Percentiles rank a stretch among this genome's conserved stretches.
phyloP scores from a whole-genome alignment of 2,888 invertebrate genomes.

The Meteorus colon region DNA sequence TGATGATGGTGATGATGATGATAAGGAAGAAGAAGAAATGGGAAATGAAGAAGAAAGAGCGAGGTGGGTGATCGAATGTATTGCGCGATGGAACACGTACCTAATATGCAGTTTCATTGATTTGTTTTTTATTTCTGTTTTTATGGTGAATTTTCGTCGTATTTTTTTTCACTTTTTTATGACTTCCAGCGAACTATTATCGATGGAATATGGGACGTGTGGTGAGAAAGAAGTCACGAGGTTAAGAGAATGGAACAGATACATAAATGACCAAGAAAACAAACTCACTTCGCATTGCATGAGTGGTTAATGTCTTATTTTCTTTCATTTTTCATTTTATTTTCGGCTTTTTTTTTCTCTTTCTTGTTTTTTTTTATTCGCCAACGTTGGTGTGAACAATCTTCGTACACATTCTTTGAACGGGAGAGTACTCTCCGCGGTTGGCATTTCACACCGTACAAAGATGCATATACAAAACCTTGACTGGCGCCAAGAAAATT shows the following conservation, averaged over 20 bases:
- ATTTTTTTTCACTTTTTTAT: neutral
- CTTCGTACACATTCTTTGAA: conserved; percentile 4
- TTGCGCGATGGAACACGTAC: neutral
- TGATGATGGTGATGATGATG: neutral
- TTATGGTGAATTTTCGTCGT: neutral
- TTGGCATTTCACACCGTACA: conserved; percentile 29
- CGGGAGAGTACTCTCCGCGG: conserved; percentile 16
- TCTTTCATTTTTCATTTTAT: conserved; percentile 3
- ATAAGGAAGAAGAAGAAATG: neutral
- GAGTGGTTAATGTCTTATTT: neutral
- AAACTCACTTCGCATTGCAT: neutral
- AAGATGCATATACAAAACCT: conserved; percentile 9
- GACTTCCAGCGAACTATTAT: neutral
- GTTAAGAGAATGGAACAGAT: neutral
- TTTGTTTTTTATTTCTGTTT: neutral
- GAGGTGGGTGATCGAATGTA: neutral
- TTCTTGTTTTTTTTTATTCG: neutral
- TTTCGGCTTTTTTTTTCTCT: conserved; percentile 11
- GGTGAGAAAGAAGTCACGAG: neutral
- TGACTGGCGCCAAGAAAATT: conserved; percentile 56
- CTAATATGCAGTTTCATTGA: neutral
- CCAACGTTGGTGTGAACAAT: conserved; percentile 12
- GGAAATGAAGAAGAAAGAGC: neutral
- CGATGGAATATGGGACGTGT: neutral
- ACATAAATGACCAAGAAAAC: neutral